Evolutionary conservation across 2,113 vertebrate species (phyloP), one percentile per base, ranked within the genome.

Genomic region (Eubucco bourcierii): DNA sequence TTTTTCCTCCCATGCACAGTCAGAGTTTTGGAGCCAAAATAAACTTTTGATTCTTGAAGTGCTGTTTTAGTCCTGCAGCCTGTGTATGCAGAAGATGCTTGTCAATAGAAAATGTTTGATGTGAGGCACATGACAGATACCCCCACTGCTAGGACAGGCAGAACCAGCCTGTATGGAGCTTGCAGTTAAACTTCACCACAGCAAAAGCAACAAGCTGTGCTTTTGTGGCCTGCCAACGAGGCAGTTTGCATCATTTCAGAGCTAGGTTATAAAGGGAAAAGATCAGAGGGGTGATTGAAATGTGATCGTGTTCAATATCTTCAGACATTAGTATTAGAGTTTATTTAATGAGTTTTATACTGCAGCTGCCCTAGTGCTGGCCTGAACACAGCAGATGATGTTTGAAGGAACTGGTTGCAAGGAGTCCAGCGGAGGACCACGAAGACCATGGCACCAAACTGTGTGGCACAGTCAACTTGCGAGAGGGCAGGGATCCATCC

Each of bases 31-130:
- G 70, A 71, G 29, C 71, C 60, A 80, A 94, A 97, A 83, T 91
- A 1, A 0, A 87, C 76, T 79, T 94, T 85, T 80, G 68, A 90
- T 94, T 94, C 94, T 64, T 92, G 34, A 93, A 95, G 94, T 77
- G 56, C 44, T 65, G n/a, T 89, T 82, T 89, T 80, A 79, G 47
- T 80, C 86, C 53, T 78, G 77, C 46, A 87, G 87, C 47, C 93
- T 3, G 0, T 79, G 72, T 92, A 90, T 73, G 80, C 87, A 50
- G 58, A 84, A 85, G 80, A 65, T 31, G 29, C 21, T 37, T 86
- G 70, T 65, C 66, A 76, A 56, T 44, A 75, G 34, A 76, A 89
- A 75, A 55, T 19, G 34, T 91, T 78, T 90, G 65, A 94, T 90
- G 87, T 21, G 70, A 81, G 44, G 7, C 52, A 61, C 15, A 29